Evolutionary conservation across 2,797 vertebrate species (phyloP).

Genomic region (Uromys caudimaculatus): DNA sequence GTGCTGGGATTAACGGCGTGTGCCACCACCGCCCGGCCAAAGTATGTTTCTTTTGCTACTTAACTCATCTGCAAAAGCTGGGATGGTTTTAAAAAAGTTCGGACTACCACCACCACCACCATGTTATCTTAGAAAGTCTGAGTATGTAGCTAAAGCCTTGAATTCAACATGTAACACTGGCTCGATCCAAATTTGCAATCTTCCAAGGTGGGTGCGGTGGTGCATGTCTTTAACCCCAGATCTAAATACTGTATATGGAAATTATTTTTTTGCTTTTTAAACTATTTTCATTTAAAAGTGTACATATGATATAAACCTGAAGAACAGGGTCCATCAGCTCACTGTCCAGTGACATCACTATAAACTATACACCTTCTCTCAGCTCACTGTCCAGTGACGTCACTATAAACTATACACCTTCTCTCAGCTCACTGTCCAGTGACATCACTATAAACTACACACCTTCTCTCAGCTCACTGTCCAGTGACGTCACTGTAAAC

Average conservation of each 20-base stretch:
- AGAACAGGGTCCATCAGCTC: not conserved
- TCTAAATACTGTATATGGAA: not conserved
- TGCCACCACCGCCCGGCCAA: too few relatives aligned
- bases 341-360: not conserved
- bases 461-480: too few relatives aligned
- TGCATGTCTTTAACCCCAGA: not conserved
- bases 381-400: not conserved
- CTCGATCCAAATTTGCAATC: not conserved
- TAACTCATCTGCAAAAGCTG: conserved; percentile 28
- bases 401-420: not conserved
- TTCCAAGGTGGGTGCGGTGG: not conserved
- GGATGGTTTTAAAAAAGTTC: not conserved
- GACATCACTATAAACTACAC: too few relatives aligned
- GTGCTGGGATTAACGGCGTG: too few relatives aligned
- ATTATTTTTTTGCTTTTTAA: conserved; percentile 24
- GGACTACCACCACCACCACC: not conserved
- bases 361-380: not conserved
- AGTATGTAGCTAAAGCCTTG: not conserved
- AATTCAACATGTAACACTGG: not conserved
- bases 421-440: not conserved
- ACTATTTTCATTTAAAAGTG: not conserved
- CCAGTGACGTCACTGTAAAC: too few relatives aligned
- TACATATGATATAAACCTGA: not conserved
- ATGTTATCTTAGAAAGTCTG: not conserved
- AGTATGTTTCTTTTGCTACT: conserved; percentile 3